Base-by-base conservation (phyloP, 2,797 vertebrate genomes). In the Bovichtus variegatus region DNA sequence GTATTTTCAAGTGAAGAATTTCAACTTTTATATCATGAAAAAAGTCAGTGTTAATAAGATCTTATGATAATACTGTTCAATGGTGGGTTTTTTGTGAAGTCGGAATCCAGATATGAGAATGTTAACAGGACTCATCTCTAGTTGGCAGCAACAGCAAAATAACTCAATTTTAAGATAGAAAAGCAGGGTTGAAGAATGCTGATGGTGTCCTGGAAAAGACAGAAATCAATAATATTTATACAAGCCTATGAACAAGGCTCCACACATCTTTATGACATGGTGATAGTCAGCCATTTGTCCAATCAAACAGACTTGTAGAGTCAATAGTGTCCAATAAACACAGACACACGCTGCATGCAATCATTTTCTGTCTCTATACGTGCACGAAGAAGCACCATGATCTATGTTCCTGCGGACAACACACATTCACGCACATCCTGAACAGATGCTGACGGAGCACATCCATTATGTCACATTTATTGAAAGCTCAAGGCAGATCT, bases 141-240 rank as follows among this genome's bases (percentile, higher is more conserved):
- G 38, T 15, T 50, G 5, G 15, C 27, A 38, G 55, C n/a, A 19
- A 21, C 63, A 49, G 12, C 21, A 46, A 29, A 36, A 40, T 0
- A 47, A 21, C 3, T 51, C 2, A 3, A 31, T 27, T 38, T 19
- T 4, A 36, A 62, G 29, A 63, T 2, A 15, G 12, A 50, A 47
- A 59, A 31, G 15, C 34, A 40, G n/a, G 4, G n/a, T 16, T 40
- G 41, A 36, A 41, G 13, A 49, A 62, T 34, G 18, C 55, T 65
- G 36, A 79, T 19, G 13, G 34, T 55, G 63, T 50, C 34, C 38
- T 63, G 54, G 9, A 58, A 50, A 57, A 53, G 11, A 64, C 9
- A 49, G 29, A 50, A 83, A 80, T 75, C 60, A 40, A 67, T 84
- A 44, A 55, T n/a, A 54, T 83, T 62, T 78, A 57, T 76, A 67